These are phyloP conservation scores for Microctonus aethiopoides DNA, from an alignment of 2,888 invertebrate species.

Conservation along the genomic window DNA sequence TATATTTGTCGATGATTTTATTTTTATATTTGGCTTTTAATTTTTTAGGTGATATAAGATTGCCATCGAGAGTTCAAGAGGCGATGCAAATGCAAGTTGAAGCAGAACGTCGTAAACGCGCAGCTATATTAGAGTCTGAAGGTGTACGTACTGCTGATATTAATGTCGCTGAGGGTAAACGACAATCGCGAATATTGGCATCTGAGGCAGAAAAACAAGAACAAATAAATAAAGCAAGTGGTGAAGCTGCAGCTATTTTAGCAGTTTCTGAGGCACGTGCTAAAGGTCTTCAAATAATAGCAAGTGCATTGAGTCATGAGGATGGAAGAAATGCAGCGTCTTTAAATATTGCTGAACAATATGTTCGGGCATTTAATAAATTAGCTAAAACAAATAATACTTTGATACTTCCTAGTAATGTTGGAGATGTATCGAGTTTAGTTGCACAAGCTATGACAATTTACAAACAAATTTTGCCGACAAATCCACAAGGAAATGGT, in stretches of 20 bases:
- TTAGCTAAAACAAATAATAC: conserved; percentile 95
- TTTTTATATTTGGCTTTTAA: not conserved
- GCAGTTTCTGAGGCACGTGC: conserved; percentile 94
- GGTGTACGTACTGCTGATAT: conserved; percentile 92
- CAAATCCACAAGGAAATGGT: conserved; percentile 2
- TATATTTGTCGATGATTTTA: conserved; percentile 7
- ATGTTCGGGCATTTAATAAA: conserved; percentile 92
- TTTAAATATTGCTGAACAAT: conserved; percentile 93
- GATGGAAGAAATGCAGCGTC: conserved; percentile 92
- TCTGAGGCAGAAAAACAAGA: conserved; percentile 97
- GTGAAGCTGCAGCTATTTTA: conserved; percentile 91
- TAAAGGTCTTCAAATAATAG: conserved; percentile 82
- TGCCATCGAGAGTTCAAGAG: conserved; percentile 93
- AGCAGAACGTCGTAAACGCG: conserved; percentile 96
- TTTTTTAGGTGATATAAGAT: conserved; percentile 82
- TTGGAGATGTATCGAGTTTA: conserved; percentile 81
- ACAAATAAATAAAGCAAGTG: conserved; percentile 92
- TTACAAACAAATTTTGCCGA: conserved; percentile 63
- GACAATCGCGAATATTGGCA: conserved; percentile 88
- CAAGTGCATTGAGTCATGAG: conserved; percentile 73
- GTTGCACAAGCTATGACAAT: conserved; percentile 77
- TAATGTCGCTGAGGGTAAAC: conserved; percentile 97
- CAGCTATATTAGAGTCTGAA: conserved; percentile 97
- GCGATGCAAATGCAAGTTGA: conserved; percentile 99
- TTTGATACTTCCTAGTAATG: conserved; percentile 91